Percentiles rank a stretch among this genome's conserved stretches.
Evolutionary conservation across 2,888 invertebrate genomes (phyloP).

Genomic region (Tridacna crocea): DNA sequence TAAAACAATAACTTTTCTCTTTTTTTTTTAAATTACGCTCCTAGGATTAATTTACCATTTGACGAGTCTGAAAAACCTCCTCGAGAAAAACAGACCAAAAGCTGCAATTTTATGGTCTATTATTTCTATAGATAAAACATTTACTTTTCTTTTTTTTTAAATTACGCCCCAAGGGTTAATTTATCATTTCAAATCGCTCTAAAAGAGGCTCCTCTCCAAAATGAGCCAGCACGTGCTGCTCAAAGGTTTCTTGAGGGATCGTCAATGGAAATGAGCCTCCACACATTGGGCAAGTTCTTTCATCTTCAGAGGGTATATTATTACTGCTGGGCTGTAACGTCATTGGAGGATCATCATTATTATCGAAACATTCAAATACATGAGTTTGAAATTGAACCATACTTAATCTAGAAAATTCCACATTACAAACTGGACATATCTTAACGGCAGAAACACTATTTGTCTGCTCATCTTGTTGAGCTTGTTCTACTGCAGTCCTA

Average conservation of each 20-base stretch:
- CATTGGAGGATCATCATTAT: conserved; percentile 58
- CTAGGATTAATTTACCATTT: conserved; percentile 47
- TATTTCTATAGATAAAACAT: no score
- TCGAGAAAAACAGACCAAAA: no score
- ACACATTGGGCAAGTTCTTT: conserved; percentile 78
- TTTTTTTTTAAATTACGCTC: no score
- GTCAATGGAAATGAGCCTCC: conserved; percentile 61
- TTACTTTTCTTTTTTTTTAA: no score
- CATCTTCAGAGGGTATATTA: conserved; percentile 36
- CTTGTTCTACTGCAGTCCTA: conserved; percentile 4
- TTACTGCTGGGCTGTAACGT: conserved; percentile 52
- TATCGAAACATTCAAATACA: conserved; percentile 77
- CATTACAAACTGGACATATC: conserved; percentile 75
- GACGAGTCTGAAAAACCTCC: no score
- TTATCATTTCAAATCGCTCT: conserved; percentile 70
- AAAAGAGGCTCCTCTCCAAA: conserved; percentile 72
- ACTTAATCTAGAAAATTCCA: conserved; percentile 69
- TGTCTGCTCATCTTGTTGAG: conserved; percentile 1
- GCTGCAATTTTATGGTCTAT: no score
- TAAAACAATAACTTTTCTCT: no score
- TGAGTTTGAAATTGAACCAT: conserved; percentile 79
- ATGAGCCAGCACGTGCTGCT: conserved; percentile 77
- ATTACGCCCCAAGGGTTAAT: not conserved
- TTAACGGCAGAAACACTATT: conserved; percentile 52
- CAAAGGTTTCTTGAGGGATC: conserved; percentile 72